phyloP scores from a whole-genome alignment of 2,113 vertebrate species.

The Percopsis transmontana region DNA sequence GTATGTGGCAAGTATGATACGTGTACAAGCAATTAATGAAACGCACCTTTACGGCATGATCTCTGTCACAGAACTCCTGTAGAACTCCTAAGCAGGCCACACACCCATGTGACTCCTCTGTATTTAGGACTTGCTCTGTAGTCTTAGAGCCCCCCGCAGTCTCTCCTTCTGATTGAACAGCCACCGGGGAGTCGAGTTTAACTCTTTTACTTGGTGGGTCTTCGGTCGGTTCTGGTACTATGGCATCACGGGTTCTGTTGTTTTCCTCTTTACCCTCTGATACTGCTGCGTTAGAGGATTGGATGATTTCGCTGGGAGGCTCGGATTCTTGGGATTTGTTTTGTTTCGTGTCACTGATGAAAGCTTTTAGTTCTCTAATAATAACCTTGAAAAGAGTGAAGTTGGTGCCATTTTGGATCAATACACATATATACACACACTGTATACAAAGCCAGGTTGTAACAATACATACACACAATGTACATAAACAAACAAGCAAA shows the following conservation, averaged over 20 bases:
- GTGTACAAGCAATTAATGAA: neutral
- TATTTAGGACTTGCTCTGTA: neutral
- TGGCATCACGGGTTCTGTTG: constrained; percentile 35
- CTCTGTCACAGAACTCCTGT: constrained; percentile 82
- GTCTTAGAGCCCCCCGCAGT: neutral
- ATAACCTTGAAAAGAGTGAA: constrained; percentile 76
- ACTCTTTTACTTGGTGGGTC: constrained; percentile 84
- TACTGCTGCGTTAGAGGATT: neutral
- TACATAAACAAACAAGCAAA: too few species aligned
- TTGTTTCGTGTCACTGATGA: constrained; percentile 62
- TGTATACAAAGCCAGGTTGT: too few species aligned
- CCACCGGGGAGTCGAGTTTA: constrained; percentile 64
- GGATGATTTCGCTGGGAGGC: too few species aligned
- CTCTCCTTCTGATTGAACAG: constrained; percentile 16
- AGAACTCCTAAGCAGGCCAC: constrained; percentile 90
- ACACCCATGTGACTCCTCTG: constrained; percentile 68
- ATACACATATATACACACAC: too few species aligned
- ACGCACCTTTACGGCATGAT: constrained; percentile 85
- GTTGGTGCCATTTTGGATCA: too few species aligned
- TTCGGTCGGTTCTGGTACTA: constrained; percentile 21
- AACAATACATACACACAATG: too few species aligned
- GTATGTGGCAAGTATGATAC: neutral
- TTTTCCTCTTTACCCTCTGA: constrained; percentile 31
- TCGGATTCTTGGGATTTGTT: constrained; percentile 34
- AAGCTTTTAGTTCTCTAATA: constrained; percentile 77